Evolutionary conservation across 2,113 vertebrate species (phyloP).

Genomic region (Trichechus manatus): DNA sequence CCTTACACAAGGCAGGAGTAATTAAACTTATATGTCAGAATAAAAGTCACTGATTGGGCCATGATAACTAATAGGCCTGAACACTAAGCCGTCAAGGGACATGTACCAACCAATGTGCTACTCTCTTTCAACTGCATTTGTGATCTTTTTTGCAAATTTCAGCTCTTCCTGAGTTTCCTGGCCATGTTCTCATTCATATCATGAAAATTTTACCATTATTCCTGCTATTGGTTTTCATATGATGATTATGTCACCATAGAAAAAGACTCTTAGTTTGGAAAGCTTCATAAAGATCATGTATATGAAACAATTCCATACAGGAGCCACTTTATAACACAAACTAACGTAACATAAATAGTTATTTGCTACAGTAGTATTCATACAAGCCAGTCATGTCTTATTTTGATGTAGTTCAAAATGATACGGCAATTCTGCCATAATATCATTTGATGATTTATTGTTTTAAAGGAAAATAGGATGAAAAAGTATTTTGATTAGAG

Average conservation of each 20-base stretch:
- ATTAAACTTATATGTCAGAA: not conserved
- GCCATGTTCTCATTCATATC: not conserved
- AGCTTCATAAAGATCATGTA: not conserved
- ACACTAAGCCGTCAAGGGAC: no score
- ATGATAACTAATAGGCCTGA: not conserved
- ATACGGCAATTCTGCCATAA: slow-evolving; percentile 50
- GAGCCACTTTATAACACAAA: not conserved
- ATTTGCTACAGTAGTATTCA: slow-evolving; percentile 21
- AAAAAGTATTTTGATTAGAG: slow-evolving; percentile 35
- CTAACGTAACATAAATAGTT: not conserved
- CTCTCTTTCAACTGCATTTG: not conserved
- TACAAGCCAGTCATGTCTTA: not conserved
- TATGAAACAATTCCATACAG: not conserved
- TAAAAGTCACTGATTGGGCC: not conserved
- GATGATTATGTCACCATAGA: not conserved
- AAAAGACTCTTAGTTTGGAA: not conserved
- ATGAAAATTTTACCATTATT: not conserved
- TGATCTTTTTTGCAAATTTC: not conserved
- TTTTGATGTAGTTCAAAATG: slow-evolving; percentile 40
- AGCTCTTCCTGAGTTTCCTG: not conserved
- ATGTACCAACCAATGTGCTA: not conserved
- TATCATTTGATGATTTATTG: slow-evolving; percentile 60
- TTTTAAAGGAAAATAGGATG: slow-evolving; percentile 59
- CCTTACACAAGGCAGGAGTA: not conserved
- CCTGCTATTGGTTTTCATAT: not conserved